A percentile compares a stretch with the other conserved stretches of the same genome.
phyloP scores from a whole-genome alignment of 2,888 invertebrate genomes.

The Himalopsyche kuldschensis region DNA sequence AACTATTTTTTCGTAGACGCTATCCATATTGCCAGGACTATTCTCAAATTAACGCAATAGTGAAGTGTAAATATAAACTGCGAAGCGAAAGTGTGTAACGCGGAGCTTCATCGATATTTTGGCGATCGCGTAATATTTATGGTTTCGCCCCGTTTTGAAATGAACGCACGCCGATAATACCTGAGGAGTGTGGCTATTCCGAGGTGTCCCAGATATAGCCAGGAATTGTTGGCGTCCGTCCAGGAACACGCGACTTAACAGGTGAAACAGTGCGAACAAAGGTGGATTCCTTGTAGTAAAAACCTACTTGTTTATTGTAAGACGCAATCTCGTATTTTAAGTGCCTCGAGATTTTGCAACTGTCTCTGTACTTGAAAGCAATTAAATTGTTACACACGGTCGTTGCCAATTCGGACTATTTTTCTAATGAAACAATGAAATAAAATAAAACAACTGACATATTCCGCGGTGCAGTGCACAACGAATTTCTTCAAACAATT shows the following conservation, averaged over 20 bases:
- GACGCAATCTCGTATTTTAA: no score
- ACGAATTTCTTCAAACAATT: no score
- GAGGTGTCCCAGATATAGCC: constrained; percentile 33
- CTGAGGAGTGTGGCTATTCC: constrained; percentile 25
- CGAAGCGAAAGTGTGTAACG: background rate
- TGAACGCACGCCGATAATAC: constrained; percentile 14
- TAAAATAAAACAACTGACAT: no score
- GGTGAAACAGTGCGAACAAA: constrained; percentile 33
- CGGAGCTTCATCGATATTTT: background rate
- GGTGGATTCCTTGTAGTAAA: constrained; percentile 8
- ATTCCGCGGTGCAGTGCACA: no score
- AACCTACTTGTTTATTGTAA: background rate
- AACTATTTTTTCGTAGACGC: no score
- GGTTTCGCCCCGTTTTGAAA: background rate
- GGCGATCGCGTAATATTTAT: background rate
- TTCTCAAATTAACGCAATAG: background rate
- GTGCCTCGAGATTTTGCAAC: no score
- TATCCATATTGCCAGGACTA: background rate
- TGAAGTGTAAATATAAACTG: background rate
- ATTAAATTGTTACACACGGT: no score
- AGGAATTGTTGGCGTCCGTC: constrained; percentile 18
- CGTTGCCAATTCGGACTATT: no score
- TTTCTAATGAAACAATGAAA: no score
- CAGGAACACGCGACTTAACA: constrained; percentile 19
- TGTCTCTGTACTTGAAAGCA: no score